Evolutionary conservation across 1,140 invertebrate genomes (phyloP), one percentile per base, ranked within the genome.

Genomic region (Drosophila triauraria): DNA sequence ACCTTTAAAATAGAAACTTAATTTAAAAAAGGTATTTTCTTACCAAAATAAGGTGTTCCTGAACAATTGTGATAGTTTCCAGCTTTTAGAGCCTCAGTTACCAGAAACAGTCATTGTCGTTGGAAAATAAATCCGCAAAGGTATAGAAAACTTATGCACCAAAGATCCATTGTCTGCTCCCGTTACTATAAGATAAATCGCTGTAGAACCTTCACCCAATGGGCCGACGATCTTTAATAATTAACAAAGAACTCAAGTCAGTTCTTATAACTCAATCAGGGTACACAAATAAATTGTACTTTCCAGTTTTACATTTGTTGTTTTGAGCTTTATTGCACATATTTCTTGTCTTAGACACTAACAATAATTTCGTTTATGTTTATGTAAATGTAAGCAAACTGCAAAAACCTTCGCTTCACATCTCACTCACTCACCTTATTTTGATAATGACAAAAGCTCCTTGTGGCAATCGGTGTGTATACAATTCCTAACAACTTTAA

Each of bases 261-360:
- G 27, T 25, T 25, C 20, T 38, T 17, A 15, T n/a, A 5, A 15
- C 9, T 59, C 0, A 6, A 61, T 50, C 13, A 20, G 17, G 0
- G 4, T 2, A 30, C 13, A 23, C 2, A 1, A 35, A 7, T 3
- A 13, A 8, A 27, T 1, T 6, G 35, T 9, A 13, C 15, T 20
- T 12, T 20, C 5, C 10, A 12, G 6, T 10, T 23, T 44, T 53
- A 63, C 47, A 20, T 48, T 40, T 68, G 30, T 80, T 20, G 13
- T 65, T 56, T 74, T 48, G 23, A 67, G 57, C 72, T 87, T 87
- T 87, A 90, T 87, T 87, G 84, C 83, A 87, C 85, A 71, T 54
- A 38, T 75, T 80, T 71, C 58, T 20, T 20, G 64, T 75, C 83
- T 87, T 88, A 87, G 72, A 83, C 68, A 67, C 68, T 87, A 83